Evolutionary conservation across 2,113 vertebrate genomes (phyloP), one percentile per base, ranked within the genome.

Genomic region (Grammomys surdaster): DNA sequence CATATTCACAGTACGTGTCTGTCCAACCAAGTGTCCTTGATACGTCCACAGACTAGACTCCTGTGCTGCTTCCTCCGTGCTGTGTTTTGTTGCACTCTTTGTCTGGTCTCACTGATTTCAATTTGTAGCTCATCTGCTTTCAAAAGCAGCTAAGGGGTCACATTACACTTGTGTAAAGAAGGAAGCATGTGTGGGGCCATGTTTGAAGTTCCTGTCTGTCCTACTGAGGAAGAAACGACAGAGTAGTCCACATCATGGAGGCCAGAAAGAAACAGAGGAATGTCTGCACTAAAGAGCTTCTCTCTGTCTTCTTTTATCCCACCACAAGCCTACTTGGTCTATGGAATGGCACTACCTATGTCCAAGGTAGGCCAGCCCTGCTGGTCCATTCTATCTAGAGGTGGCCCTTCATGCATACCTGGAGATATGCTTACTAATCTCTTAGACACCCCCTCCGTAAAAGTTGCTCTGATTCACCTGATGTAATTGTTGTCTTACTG

Each of bases 101-200:
- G 33, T 51, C 78, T 63, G 70, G 78, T 63, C 75, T 73, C 31
- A 10, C 33, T 51, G 56, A 90, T 90, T 97, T 85, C 67, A 80
- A 40, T 40, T 40, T 40, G 40, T 40, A 40, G 24, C 63, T 76
- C 91, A 46, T n/a, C 48, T 46, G 16, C 86, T 78, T 75, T 94
- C 80, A 91, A 77, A 95, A 58, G n/a, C 43, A 69, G 11, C 5
- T 93, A 11, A 73, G 5, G 0, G 67, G 0, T 12, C n/a, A 5
- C 10, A 33, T 69, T 51, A 51, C 14, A 73, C 51, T 56, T 73
- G 17, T 19, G 48, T 3, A 6, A 22, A 82, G 51, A 20, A 51
- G 51, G 31, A 40, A 58, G 36, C 24, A 24, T n/a, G 54, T n/a
- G 19, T 22, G 10, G 78, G 54, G 33, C 3, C 5, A 24, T 82